phyloP scores from a whole-genome alignment of 2,797 vertebrate genomes.

The Platalea minor region DNA sequence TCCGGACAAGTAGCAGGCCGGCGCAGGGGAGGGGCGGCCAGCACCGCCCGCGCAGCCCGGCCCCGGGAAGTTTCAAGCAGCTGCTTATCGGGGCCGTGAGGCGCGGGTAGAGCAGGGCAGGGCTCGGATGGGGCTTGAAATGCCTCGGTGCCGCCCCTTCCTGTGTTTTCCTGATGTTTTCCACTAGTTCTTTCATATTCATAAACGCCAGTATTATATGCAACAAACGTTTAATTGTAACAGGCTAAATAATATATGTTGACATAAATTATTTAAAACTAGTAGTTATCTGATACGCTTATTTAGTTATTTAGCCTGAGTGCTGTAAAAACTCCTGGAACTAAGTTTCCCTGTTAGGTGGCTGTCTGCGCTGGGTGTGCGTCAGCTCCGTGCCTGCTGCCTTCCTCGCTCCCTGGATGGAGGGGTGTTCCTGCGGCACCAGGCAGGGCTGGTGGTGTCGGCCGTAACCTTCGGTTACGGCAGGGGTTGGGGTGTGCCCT shows the following conservation, averaged over 20 bases:
- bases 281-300: neutral
- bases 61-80: neutral
- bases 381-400: no score
- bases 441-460: no score
- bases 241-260: fast-evolving
- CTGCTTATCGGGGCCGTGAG: fast-evolving
- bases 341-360: fast-evolving
- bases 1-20: no score
- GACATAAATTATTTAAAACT: neutral
- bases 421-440: no score
- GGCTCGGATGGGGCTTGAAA: no score
- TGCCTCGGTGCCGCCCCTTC: no score
- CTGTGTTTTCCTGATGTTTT: neutral
- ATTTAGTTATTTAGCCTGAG: neutral
- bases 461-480: no score
- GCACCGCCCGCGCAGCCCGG: no score
- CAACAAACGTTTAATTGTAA: fast-evolving
- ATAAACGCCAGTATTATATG: neutral
- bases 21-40: no score
- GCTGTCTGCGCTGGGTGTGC: neutral
- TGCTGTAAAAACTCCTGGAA: neutral
- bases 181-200: fast-evolving
- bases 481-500: fast-evolving
- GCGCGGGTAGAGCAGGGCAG: neutral
- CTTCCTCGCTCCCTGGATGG: fast-evolving